Conservation (phyloP, 2,797 vertebrate species). For the Heterohyrax brucei region DNA sequence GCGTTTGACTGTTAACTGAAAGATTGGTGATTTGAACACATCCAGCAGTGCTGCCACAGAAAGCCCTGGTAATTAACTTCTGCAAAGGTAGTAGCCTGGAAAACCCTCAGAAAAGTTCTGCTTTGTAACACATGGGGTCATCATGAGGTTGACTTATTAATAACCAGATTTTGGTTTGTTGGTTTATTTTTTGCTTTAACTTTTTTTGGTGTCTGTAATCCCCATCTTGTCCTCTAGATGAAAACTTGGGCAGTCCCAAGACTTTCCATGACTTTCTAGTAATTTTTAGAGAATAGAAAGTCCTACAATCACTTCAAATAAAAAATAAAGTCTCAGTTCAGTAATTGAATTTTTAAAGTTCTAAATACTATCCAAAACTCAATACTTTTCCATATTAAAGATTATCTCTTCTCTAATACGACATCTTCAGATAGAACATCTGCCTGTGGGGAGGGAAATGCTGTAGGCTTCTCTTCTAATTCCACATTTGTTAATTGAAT, state of each 20-base stretch:
- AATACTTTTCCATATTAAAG: not conserved
- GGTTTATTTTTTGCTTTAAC: not conserved
- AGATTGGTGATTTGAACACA: too few species aligned
- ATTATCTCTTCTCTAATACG: not conserved
- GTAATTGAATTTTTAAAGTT: not conserved
- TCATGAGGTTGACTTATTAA: too few species aligned
- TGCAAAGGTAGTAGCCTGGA: too few species aligned
- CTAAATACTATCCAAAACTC: constrained; percentile 30
- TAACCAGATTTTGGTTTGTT: too few species aligned
- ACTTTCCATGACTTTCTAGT: constrained; percentile 17
- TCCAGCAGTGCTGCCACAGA: too few species aligned
- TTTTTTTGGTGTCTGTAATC: not conserved
- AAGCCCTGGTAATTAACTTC: too few species aligned
- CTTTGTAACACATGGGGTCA: too few species aligned
- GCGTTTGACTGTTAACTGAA: too few species aligned
- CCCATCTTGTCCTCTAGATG: not conserved
- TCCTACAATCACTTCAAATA: not conserved
- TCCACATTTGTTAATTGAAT: not conserved
- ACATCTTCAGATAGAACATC: not conserved
- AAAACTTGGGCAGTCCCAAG: not conserved
- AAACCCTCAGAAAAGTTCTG: too few species aligned
- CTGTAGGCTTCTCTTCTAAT: not conserved
- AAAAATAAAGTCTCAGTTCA: constrained; percentile 42
- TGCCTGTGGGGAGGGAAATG: not conserved
- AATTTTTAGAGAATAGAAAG: constrained; percentile 22